Percentiles rank a stretch among this genome's conserved stretches.
phyloP scores from a whole-genome alignment of 2,797 vertebrate genomes.

The Gastrophryne carolinensis region DNA sequence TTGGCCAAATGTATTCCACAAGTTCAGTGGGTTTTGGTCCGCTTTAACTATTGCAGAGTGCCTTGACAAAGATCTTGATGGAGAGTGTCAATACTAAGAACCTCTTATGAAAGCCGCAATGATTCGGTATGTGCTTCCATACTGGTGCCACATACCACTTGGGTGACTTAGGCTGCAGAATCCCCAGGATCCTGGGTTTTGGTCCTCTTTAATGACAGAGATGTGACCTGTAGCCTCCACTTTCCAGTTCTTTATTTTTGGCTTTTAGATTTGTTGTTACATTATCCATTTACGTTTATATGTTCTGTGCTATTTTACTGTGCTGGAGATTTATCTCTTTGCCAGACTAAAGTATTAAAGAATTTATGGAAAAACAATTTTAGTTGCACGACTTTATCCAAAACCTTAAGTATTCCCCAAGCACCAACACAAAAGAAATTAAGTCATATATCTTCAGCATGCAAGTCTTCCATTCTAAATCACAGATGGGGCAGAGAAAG shows the following conservation, averaged over 20 bases:
- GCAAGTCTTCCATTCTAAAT: conserved; percentile 36
- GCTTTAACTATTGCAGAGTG: no score
- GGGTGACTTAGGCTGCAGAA: no score
- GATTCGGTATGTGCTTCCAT: no score
- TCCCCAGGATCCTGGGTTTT: no score
- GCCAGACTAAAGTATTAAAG: conserved; percentile 25
- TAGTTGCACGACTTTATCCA: conserved; percentile 31
- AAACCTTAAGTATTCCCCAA: conserved; percentile 31
- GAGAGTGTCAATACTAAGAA: no score
- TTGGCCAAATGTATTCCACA: no score
- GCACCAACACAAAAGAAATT: conserved; percentile 16
- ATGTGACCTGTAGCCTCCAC: background rate
- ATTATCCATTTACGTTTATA: background rate
- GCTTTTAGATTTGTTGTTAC: background rate
- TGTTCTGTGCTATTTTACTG: conserved; percentile 3
- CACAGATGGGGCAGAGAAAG: background rate
- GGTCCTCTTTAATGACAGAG: background rate
- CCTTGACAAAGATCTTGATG: no score
- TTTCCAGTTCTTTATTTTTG: background rate
- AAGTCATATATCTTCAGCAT: conserved; percentile 37
- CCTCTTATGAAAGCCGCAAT: no score
- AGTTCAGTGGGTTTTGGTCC: no score
- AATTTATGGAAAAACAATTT: conserved; percentile 45
- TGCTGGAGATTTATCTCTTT: conserved; percentile 43
- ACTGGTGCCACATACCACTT: no score